These are phyloP conservation scores for Andrena marginata DNA, from an alignment of 2,888 invertebrate genomes.

Conservation along the genomic window DNA sequence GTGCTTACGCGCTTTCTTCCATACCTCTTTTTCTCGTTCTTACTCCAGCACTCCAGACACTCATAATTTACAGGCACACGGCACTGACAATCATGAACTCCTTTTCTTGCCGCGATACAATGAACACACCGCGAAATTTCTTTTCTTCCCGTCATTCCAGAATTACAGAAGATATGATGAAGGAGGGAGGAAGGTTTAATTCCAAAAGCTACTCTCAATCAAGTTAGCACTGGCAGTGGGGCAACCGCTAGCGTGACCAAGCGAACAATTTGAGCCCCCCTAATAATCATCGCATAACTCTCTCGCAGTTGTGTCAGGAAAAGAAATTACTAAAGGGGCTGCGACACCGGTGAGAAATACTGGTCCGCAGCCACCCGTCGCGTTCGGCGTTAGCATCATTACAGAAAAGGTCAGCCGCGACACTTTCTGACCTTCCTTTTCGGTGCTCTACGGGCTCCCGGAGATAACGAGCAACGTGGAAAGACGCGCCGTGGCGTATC, in stretches of 20 bases:
- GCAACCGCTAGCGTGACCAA: too few species aligned
- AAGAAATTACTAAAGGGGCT: conserved; percentile 20
- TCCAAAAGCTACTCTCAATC: neutral
- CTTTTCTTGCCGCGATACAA: neutral
- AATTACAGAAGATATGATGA: neutral
- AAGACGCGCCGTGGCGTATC: conserved; percentile 28
- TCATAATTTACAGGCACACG: too few species aligned
- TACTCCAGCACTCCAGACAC: too few species aligned
- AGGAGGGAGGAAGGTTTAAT: neutral
- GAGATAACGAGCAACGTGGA: conserved; percentile 58
- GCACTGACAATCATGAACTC: too few species aligned
- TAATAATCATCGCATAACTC: conserved; percentile 39
- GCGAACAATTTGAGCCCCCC: neutral
- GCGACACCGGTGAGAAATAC: conserved; percentile 44
- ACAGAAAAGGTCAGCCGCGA: conserved; percentile 62
- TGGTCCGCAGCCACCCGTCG: conserved; percentile 55
- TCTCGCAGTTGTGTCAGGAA: neutral
- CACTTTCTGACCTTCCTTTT: conserved; percentile 62
- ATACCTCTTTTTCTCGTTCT: too few species aligned
- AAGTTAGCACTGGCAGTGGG: too few species aligned
- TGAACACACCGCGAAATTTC: neutral
- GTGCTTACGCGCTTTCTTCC: too few species aligned
- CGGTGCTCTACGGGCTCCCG: conserved; percentile 40
- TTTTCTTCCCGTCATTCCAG: neutral
- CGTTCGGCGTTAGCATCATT: conserved; percentile 64